Evolutionary conservation across 2,113 vertebrate species (phyloP), one percentile per base, ranked within the genome.

Genomic region (Callipepla californica): DNA sequence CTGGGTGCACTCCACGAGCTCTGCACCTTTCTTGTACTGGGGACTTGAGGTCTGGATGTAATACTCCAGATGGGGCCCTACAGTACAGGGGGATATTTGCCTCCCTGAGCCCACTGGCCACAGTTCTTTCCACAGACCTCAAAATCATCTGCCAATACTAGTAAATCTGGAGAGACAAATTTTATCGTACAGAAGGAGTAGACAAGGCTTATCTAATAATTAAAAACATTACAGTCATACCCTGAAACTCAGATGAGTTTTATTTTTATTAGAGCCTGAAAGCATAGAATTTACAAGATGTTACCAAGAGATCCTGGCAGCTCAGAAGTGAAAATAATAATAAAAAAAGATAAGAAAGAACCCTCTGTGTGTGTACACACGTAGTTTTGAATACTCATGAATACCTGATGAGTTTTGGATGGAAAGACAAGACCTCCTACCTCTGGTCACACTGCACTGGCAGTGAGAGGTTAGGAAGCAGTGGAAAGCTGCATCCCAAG

Each of bases 101-200:
- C 51, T 28, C 51, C 2, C 4, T 53, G 14, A 28, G 51, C 51
- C 14, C 9, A 5, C 15, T 53, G 51, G 51, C 51, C 51, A 32
- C 3, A 70, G 38, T 16, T 95, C 42, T 55, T 92, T n/a, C 42
- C 61, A 75, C n/a, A 85, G 51, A 72, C 51, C 57, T 87, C 78
- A 75, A 80, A 70, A 55, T 9, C 34, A 8, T 53, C 44, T 74
- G n/a, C 12, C 9, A 55, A 57, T 44, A 45, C 40, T 55, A 91
- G 50, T 36, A 21, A 61, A 38, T n/a, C 67, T 26, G 44, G 34
- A 85, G 34, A 78, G 20, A 78, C 30, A 50, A 32, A 20, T 38
- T 73, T 74, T 2, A 10, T 48, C 36, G 48, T 61, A n/a, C 55
- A 70, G 59, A 84, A 69, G 17, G 38, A 81, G 36, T 1, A 6